Conservation (phyloP, 2,888 invertebrate species). For the Acanthacorydalis orientalis region DNA sequence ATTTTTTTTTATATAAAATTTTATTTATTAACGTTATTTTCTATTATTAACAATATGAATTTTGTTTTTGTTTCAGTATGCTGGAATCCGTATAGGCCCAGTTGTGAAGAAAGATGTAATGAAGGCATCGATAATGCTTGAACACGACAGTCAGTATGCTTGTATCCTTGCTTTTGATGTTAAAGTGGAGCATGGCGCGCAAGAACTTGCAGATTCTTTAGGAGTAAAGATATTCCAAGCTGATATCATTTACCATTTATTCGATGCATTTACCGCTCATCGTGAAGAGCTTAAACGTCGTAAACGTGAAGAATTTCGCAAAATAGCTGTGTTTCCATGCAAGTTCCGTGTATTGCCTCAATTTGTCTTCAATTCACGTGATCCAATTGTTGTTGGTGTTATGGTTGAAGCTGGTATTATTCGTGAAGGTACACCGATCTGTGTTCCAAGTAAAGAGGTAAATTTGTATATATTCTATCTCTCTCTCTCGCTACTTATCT, state of each 20-base stretch:
- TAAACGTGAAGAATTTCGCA: slow-evolving; percentile 89
- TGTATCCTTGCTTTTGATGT: slow-evolving; percentile 99
- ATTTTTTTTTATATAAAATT: too few relatives aligned
- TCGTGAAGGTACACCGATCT: slow-evolving; percentile 92
- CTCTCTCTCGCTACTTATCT: too few relatives aligned
- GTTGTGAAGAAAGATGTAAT: slow-evolving; percentile 99
- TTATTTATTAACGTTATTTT: not conserved
- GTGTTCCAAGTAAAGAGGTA: slow-evolving; percentile 92
- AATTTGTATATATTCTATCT: slow-evolving; percentile 20
- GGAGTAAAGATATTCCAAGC: slow-evolving; percentile 95
- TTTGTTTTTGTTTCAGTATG: slow-evolving; percentile 53
- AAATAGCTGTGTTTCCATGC: slow-evolving; percentile 97
- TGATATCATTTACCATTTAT: slow-evolving; percentile 98
- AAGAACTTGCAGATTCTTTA: slow-evolving; percentile 86
- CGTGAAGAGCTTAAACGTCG: slow-evolving; percentile 78
- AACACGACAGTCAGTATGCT: slow-evolving; percentile 92
- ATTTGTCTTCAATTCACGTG: slow-evolving; percentile 94
- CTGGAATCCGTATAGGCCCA: slow-evolving; percentile 96
- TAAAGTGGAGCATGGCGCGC: slow-evolving; percentile 93
- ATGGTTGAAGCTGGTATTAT: slow-evolving; percentile 89
- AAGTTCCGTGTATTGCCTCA: slow-evolving; percentile 71
- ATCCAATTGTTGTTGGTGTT: slow-evolving; percentile 95
- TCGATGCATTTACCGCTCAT: slow-evolving; percentile 90
- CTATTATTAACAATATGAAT: not conserved
- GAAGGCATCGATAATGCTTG: slow-evolving; percentile 99